Base-by-base conservation (phyloP, 2,888 invertebrate species). In the Cordilura impudica region DNA sequence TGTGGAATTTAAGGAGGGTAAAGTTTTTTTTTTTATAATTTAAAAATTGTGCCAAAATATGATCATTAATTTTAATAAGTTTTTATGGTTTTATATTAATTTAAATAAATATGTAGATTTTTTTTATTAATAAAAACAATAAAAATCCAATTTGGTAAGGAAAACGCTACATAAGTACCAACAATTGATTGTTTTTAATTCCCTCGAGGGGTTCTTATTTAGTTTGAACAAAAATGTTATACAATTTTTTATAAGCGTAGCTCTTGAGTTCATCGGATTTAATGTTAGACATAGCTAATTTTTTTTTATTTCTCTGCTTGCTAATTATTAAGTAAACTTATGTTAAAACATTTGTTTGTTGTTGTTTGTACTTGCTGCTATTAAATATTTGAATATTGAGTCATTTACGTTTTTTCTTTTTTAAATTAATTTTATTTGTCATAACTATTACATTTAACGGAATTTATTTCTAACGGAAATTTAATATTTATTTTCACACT, bases 381-480 rank as follows among this genome's bases (percentile, higher is more conserved):
- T n/a, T 39, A 39, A 39, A 39, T 39, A 39, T 12, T n/a, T 39
- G 3, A 39, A n/a, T 4, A 39, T 39, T n/a, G 35, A 39, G 35
- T 39, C 35, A 39, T 39, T n/a, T 35, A 31, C 4, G 10, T 35
- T 39, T 39, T 5, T 12, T 39, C n/a, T 23, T 49, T 14, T n/a
- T n/a, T n/a, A n/a, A n/a, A n/a, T n/a, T n/a, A n/a, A n/a, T n/a
- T 10, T 31, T 51, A 16, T 63, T 76, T 66, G 23, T 26, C 31
- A 63, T 51, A 56, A 8, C 53, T 45, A 54, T 53, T 63, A 10
- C 45, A 31, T 70, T 65, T 66, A 78, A 73, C 73, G 69, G 65
- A 78, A 78, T 70, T 73, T 65, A 45, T 69, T 69, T 53, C 23
- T 51, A 74, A 53, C 65, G 65, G 65, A 73, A 45, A 73, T 66